Evolutionary conservation across 2,888 invertebrate species (phyloP).

Genomic region (Trilocha varians): DNA sequence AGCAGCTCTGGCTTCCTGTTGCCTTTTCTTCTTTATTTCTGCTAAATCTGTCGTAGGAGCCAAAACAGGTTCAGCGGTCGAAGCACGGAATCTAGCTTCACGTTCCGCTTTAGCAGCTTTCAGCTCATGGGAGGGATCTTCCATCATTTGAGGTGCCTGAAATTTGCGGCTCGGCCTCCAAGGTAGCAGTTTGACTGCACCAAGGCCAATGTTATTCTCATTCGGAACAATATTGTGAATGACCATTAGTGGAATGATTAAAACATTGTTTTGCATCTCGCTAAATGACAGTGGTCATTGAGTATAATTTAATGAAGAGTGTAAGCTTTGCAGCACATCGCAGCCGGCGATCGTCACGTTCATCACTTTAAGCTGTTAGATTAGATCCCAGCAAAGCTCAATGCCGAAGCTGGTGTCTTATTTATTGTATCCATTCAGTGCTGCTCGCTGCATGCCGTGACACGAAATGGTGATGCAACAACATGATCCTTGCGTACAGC

Average conservation of each 20-base stretch:
- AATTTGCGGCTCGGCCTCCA: conserved; percentile 80
- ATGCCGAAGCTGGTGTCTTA: conserved; percentile 40
- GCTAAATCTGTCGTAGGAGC: conserved; percentile 69
- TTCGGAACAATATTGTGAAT: conserved; percentile 22
- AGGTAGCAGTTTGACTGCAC: conserved; percentile 77
- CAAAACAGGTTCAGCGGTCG: conserved; percentile 57
- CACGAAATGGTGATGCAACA: conserved; percentile 30
- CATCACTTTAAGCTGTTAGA: conserved; percentile 42
- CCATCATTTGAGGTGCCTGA: conserved; percentile 71
- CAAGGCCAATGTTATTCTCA: conserved; percentile 50
- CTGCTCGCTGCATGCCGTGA: conserved; percentile 52
- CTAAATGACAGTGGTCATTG: conserved; percentile 31
- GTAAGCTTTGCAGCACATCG: conserved; percentile 42
- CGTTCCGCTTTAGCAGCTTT: conserved; percentile 77
- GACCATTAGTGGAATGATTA: conserved; percentile 41
- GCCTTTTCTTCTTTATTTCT: conserved; percentile 70
- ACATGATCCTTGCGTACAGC: not conserved
- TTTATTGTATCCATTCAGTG: conserved; percentile 32
- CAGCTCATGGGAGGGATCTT: conserved; percentile 73
- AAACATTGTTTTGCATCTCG: conserved; percentile 15
- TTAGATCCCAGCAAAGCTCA: conserved; percentile 40
- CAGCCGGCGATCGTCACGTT: conserved; percentile 32
- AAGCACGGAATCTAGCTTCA: conserved; percentile 72
- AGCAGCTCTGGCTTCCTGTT: conserved; percentile 76
- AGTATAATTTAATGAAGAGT: conserved; percentile 20